Base-by-base conservation (phyloP, 2,113 vertebrate genomes). In the Sylvilagus bachmani region DNA sequence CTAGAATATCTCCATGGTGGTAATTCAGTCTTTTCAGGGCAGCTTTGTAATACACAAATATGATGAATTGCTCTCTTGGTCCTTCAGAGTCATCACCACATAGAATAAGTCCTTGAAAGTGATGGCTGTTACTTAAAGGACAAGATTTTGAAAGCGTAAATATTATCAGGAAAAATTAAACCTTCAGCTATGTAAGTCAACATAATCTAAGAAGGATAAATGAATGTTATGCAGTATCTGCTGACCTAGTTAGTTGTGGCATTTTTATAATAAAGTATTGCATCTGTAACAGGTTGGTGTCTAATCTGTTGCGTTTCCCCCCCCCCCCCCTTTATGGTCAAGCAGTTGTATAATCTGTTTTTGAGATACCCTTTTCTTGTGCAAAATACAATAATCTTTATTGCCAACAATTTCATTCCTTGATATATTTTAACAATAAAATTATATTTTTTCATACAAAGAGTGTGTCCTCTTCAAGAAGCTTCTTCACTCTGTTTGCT, bases 401-500 rank as follows among this genome's bases (percentile, higher is more conserved):
- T 64, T 89, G 53, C 61, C 80, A 89, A 49, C 13, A 86, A 14
- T 74, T 92, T 90, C 36, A 91, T 44, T 71, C 4, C 12, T n/a
- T 64, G 19, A 31, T 77, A 31, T 86, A 79, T 90, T 66, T 24
- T 80, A 77, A 86, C 9, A 73, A 10, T 90, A 70, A 96, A 85
- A 86, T 83, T 86, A 55, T 62, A 67, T 38, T 90, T 16, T 71
- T 73, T 24, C 86, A 31, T 91, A 11, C 69, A 88, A 69, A 53
- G 55, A 53, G 51, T 93, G 70, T 83, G 61, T 49, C 86, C 70
- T 55, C 74, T 77, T 91, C 3, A 93, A 84, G 67, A 83, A 94
- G 19, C 86, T 93, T 89, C 31, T 95, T 44, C 73, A 83, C 36
- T 94, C 22, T 80, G 33, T 83, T 86, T 92, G 86, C 79, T 75